phyloP scores from a whole-genome alignment of 2,113 vertebrate species.

The Sminthopsis crassicaudata region DNA sequence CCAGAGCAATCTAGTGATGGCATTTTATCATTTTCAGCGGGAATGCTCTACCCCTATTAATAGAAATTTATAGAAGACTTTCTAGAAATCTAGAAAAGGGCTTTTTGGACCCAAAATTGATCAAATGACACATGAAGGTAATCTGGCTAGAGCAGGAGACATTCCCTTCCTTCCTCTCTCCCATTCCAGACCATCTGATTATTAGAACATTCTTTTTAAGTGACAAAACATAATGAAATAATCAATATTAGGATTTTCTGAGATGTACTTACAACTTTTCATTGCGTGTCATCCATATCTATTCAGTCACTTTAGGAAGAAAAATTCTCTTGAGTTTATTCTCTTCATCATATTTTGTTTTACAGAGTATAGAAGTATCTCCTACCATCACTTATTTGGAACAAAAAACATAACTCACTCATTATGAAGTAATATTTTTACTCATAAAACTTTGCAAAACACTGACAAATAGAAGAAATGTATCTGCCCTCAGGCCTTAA shows the following conservation, averaged over 20 bases:
- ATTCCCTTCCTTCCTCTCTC: background rate
- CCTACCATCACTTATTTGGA: background rate
- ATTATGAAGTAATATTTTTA: background rate
- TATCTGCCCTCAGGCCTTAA: background rate
- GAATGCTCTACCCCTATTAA: background rate
- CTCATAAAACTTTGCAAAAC: background rate
- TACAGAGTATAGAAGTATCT: background rate
- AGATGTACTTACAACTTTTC: background rate
- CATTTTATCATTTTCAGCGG: too few species aligned
- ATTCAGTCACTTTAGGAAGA: background rate
- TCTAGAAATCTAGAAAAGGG: background rate
- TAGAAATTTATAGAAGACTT: background rate
- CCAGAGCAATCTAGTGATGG: too few species aligned
- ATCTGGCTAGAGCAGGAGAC: background rate
- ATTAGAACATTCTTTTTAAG: background rate
- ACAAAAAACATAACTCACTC: background rate
- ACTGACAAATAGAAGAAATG: background rate
- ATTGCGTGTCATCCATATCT: background rate
- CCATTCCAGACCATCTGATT: slow-evolving; percentile 1
- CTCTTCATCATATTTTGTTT: background rate
- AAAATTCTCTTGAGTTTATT: background rate
- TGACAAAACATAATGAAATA: background rate
- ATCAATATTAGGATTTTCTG: background rate
- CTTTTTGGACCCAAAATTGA: background rate
- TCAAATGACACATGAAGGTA: background rate